Evolutionary conservation across 2,888 invertebrate species (phyloP), one percentile per base, ranked within the genome.

Genomic region (Torymus auratus): DNA sequence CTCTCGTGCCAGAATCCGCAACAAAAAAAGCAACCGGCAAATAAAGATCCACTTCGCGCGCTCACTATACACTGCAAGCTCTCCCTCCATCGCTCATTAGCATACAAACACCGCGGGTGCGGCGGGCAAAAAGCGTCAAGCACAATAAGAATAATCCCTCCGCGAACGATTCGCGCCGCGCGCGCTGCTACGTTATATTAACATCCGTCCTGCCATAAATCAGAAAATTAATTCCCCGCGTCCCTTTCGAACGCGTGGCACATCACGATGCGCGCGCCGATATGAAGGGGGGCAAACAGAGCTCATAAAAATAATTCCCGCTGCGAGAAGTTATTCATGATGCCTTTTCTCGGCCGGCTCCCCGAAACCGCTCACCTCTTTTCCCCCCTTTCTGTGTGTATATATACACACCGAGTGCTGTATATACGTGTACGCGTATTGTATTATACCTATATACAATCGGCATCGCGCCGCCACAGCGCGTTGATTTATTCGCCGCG

Each of bases 221-320:
- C 74, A 81, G 53, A 78, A 74, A 78, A 81, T 78, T 74, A 78
- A 74, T 78, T 81, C 69, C n/a, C 60, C 58, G 23, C 58, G 23
- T 60, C 20, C 20, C 20, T 62, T 61, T 67, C 50, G 20, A 73
- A 74, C 15, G 20, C 41, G 41, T 4, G 5, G 28, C 28, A 7
- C 2, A 4, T 4, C 28, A 4, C 28, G 2, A 4, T 7, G 3
- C 41, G 5, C 41, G n/a, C 55, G 50, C 56, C 61, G 41, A 55
- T 71, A 62, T 71, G 76, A 76, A 76, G 65, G 20, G 65, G 20
- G 20, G 78, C 69, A 72, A 76, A 79, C 79, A 82, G 64, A 73
- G 76, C 71, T 79, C 72, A 79, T 82, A 79, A 82, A 82, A 82
- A 82, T 82, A 76, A 82, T 82, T 64, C 76, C 79, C 72, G 15